Evolutionary conservation across 2,797 vertebrate species (phyloP), one percentile per base, ranked within the genome.

Genomic region (Astyanax mexicanus): DNA sequence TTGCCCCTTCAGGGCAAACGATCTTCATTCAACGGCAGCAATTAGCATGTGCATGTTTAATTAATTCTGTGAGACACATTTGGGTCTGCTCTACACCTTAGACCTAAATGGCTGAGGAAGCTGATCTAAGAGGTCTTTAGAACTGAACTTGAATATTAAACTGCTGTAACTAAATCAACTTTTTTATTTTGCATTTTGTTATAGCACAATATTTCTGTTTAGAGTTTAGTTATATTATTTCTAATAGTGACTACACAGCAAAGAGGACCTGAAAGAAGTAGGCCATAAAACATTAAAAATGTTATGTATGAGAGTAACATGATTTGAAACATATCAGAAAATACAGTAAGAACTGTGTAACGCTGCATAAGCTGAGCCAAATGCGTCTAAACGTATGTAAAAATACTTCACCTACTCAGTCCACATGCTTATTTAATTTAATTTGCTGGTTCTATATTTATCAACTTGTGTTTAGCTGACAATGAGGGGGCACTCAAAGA

Each of bases 41-140:
- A 81, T 85, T 85, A 82, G 74, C 77, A 84, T 86, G 72, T 77
- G 64, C 75, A 82, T 81, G 74, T 84, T 84, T 85, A 84, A 86
- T 83, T 82, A 84, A 84, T 83, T 74, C 64, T 52, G 38, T 42
- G 72, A 75, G 77, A 70, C 68, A 72, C 66, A 62, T 76, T 78
- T 45, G 69, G 74, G 75, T 32, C 29, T 45, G 71, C 70, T 55
- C 27, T 35, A 66, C 65, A 72, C 57, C 76, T 72, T 21, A 65
- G 44, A 62, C 69, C 57, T 68, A 21, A 42, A 42, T 11, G 38
- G 25, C 52, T 60, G 25, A 61, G 51, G 11, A 3, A 5, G 68
- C 10, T 37, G 57, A 68, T 42, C 23, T 32, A 9, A 32, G 35
- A 74, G 19, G 45, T 40, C 42, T 57, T 19, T 17, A 66, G 44